phyloP scores from a whole-genome alignment of 2,113 vertebrate species.

The Circaetus cinerascens region DNA sequence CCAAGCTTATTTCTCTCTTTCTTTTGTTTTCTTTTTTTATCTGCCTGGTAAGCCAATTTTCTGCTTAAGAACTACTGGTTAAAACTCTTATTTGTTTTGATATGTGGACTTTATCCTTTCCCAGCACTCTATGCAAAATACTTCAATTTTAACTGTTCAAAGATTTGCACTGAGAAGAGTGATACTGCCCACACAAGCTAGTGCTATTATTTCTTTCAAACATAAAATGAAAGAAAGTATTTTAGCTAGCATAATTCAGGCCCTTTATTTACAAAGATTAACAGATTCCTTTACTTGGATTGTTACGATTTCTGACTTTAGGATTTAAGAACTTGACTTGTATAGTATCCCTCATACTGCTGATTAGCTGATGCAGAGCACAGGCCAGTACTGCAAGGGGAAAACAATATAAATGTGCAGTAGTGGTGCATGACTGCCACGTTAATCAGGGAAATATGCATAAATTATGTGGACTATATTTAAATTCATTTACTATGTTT shows the following conservation, averaged over 20 bases:
- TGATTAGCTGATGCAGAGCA: not conserved
- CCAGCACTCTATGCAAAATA: constrained; percentile 74
- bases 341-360: not conserved
- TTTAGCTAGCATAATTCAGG: not conserved
- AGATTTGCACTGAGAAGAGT: constrained; percentile 55
- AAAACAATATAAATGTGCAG: not conserved
- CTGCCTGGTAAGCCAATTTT: constrained; percentile 95
- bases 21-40: constrained; percentile 86
- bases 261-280: not conserved
- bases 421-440: not conserved
- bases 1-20: constrained; percentile 86
- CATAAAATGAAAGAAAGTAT: not conserved
- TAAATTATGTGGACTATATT: not conserved
- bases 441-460: not conserved
- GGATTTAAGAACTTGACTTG: not conserved
- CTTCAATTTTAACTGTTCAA: constrained; percentile 74
- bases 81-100: constrained; percentile 83
- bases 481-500: not conserved
- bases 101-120: constrained; percentile 87
- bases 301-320: not conserved
- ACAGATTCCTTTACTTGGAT: constrained; percentile 4
- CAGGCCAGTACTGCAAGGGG: not conserved
- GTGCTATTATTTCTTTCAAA: constrained; percentile 15
- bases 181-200: not conserved
- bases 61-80: constrained; percentile 88